A percentile compares a stretch with the other conserved stretches of the same genome.
Conservation (phyloP, 2,888 invertebrate genomes). For the Lepidonotus clava region DNA sequence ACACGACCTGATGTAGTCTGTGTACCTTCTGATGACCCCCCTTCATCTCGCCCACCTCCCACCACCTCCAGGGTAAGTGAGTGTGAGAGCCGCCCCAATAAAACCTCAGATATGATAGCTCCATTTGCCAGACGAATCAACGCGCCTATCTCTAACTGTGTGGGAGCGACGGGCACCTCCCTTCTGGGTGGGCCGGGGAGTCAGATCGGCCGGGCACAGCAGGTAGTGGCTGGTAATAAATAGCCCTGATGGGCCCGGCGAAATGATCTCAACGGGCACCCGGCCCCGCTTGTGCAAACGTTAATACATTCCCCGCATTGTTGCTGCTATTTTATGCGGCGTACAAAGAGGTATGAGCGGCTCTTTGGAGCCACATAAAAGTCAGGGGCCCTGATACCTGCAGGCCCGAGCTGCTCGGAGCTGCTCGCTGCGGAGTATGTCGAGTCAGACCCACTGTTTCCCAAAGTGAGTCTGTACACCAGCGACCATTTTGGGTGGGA, state of each 20-base stretch:
- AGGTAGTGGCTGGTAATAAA: conserved; percentile 21
- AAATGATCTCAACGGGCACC: background rate
- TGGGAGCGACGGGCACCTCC: background rate
- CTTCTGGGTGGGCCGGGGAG: background rate
- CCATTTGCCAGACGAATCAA: conserved; percentile 44
- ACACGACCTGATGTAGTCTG: background rate
- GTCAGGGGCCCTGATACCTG: too few relatives aligned
- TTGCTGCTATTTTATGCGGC: background rate
- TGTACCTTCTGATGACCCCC: background rate
- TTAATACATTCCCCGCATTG: conserved; percentile 35
- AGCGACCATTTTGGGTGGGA: too few relatives aligned
- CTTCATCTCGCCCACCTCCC: background rate
- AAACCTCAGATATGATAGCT: conserved; percentile 38
- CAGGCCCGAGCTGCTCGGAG: too few relatives aligned
- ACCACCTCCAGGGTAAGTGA: background rate
- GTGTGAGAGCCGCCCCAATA: background rate
- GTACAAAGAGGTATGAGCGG: too few relatives aligned
- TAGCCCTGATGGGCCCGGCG: background rate
- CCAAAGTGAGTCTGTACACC: too few relatives aligned
- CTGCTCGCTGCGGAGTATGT: too few relatives aligned
- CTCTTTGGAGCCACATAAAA: too few relatives aligned
- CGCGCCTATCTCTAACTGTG: conserved; percentile 37
- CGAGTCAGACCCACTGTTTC: too few relatives aligned
- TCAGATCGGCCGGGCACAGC: background rate
- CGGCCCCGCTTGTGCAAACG: conserved; percentile 3